Evolutionary conservation across 2,113 vertebrate genomes (phyloP), one percentile per base, ranked within the genome.

Genomic region (Leptobrachium leishanense): DNA sequence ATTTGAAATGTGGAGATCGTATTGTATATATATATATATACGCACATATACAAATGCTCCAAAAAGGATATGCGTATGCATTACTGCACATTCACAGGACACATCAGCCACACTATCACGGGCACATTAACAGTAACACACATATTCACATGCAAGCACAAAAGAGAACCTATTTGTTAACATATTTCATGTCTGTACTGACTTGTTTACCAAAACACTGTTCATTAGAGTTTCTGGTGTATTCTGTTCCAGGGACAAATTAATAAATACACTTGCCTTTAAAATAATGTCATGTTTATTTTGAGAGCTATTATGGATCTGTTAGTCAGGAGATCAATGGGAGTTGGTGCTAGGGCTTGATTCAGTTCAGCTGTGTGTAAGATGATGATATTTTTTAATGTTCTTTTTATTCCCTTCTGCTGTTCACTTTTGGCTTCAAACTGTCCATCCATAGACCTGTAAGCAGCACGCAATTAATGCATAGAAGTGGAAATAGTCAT

Each of bases 211-310:
- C 20, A 31, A 31, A 31, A 31, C 55, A 12, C 55, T 12, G 5
- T 77, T 63, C 55, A 20, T 70, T 71, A 50, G 44, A 42, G 63
- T 40, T 41, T 31, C 43, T 63, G 68, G 43, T 31, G 44, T n/a
- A 63, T 62, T 63, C 6, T 59, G 62, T 12, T 46, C 10, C 46
- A n/a, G 59, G 42, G 20, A 77, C 43, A 63, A 10, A 62, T 63
- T 77, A 77, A 77, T 77, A 70, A 70, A 77, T 63, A 77, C 62
- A 53, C 42, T 5, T 42, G 42, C 40, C 68, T 63, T 59, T 43
- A 77, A 71, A 77, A 77, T 70, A 62, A 77, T 77, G 55, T 62
- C 55, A 70, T 76, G 62, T 57, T 66, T 72, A 79, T 69, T 53
- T 50, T 67, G 64, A 63, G 72, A 62, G 43, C 54, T 77, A 67